phyloP scores from a whole-genome alignment of 2,113 vertebrate genomes.

The Mus pahari region DNA sequence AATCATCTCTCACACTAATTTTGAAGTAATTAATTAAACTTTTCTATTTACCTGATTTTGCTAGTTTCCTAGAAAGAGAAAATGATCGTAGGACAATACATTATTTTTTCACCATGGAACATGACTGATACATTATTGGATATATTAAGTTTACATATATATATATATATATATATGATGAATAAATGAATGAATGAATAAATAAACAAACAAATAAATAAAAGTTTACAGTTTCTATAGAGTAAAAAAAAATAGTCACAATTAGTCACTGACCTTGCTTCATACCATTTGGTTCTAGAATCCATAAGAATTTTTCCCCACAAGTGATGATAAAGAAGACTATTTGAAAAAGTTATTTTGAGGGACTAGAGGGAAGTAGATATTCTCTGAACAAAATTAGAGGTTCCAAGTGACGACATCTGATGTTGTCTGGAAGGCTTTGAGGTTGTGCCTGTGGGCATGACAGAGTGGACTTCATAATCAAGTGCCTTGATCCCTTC shows the following conservation, averaged over 20 bases:
- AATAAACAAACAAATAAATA: not conserved
- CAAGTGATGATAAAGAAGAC: not conserved
- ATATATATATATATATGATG: not conserved
- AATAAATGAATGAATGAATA: not conserved
- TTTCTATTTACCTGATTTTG: conserved; percentile 33
- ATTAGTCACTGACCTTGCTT: not conserved
- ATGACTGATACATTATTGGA: conserved; percentile 27
- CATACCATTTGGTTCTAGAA: conserved; percentile 23
- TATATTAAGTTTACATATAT: not conserved
- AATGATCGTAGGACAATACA: conserved; percentile 2
- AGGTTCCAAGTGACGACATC: not conserved
- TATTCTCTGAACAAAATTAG: conserved; percentile 10
- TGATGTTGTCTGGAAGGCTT: not conserved
- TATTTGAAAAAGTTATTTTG: conserved; percentile 47
- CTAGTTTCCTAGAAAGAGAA: not conserved
- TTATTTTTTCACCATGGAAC: not conserved
- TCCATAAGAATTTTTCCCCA: conserved; percentile 30
- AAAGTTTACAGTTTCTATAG: not conserved
- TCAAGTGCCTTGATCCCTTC: not conserved
- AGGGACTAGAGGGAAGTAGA: not conserved
- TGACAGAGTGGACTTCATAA: not conserved
- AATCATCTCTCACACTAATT: not conserved
- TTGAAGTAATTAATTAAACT: conserved; percentile 12
- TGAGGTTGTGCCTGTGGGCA: not conserved
- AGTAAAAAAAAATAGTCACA: conserved; percentile 23